These are phyloP conservation scores for Pantelozetes paolii DNA, from an alignment of 2,888 invertebrate species.

Conservation along the genomic window DNA sequence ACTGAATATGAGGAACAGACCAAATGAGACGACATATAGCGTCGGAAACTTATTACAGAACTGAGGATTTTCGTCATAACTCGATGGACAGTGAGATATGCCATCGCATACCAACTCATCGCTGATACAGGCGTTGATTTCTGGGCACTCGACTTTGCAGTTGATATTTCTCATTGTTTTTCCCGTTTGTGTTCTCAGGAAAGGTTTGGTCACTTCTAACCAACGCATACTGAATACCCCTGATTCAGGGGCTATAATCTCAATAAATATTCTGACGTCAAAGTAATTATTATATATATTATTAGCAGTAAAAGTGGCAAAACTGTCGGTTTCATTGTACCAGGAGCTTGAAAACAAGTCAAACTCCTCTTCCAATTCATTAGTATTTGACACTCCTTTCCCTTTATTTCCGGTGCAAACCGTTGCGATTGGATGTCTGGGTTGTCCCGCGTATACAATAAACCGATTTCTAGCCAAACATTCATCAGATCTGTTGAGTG, in stretches of 20 bases:
- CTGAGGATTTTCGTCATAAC: constrained; percentile 59
- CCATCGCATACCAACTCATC: constrained; percentile 76
- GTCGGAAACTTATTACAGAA: constrained; percentile 46
- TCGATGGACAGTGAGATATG: constrained; percentile 71
- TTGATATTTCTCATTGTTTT: constrained; percentile 54
- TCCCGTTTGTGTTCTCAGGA: constrained; percentile 46
- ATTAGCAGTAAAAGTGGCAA: constrained; percentile 57
- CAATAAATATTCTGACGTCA: constrained; percentile 53
- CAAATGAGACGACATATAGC: constrained; percentile 42
- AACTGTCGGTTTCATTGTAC: constrained; percentile 46
- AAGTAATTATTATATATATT: constrained; percentile 52
- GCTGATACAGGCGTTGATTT: constrained; percentile 73
- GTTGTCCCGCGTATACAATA: constrained; percentile 64
- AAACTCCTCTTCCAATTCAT: constrained; percentile 44
- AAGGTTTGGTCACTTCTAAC: constrained; percentile 44
- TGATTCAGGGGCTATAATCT: constrained; percentile 44
- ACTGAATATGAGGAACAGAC: background rate
- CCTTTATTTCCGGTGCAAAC: constrained; percentile 45
- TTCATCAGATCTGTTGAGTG: constrained; percentile 40
- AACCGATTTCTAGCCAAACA: constrained; percentile 51
- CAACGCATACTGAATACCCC: constrained; percentile 44
- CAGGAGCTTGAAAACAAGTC: constrained; percentile 47
- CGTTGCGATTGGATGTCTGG: constrained; percentile 44
- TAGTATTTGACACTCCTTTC: constrained; percentile 2
- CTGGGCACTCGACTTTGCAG: constrained; percentile 71